Evolutionary conservation across 2,888 invertebrate genomes (phyloP).

Genomic region (Leptinotarsa peninsularis): DNA sequence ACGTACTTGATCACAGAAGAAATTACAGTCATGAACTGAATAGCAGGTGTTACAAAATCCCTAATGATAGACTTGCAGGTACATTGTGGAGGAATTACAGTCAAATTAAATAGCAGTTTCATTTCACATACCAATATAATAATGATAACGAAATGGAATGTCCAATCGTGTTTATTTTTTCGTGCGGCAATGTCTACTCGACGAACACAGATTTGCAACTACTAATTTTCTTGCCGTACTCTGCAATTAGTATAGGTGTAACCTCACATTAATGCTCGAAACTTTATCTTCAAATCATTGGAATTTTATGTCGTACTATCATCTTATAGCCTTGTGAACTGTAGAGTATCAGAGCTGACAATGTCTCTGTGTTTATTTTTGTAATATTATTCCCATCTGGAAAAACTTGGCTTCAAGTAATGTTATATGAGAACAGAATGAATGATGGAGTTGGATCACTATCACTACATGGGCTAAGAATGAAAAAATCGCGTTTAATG

Average conservation of each 20-base stretch:
- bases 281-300: slow-evolving; percentile 38
- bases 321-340: neutral
- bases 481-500: too few species aligned
- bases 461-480: too few species aligned
- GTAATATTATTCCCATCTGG: neutral
- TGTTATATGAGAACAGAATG: too few species aligned
- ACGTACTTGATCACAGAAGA: slow-evolving; percentile 39
- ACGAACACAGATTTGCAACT: slow-evolving; percentile 50
- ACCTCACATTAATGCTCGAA: slow-evolving; percentile 53
- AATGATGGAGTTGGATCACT: too few species aligned
- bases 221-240: slow-evolving; percentile 60
- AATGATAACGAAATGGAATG: slow-evolving; percentile 47
- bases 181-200: slow-evolving; percentile 24
- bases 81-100: slow-evolving; percentile 44
- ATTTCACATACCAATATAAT: slow-evolving; percentile 47
- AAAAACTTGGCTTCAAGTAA: neutral
- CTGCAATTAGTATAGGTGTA: slow-evolving; percentile 59
- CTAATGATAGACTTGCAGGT: slow-evolving; percentile 40
- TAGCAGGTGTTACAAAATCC: slow-evolving; percentile 46
- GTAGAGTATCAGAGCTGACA: neutral
- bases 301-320: slow-evolving; percentile 27
- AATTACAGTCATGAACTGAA: slow-evolving; percentile 41
- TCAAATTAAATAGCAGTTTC: slow-evolving; percentile 49
- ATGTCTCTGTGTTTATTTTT: neutral
- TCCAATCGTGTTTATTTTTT: slow-evolving; percentile 41